Base-by-base conservation (phyloP, 2,888 invertebrate species). In the Anthoptus insignis region DNA sequence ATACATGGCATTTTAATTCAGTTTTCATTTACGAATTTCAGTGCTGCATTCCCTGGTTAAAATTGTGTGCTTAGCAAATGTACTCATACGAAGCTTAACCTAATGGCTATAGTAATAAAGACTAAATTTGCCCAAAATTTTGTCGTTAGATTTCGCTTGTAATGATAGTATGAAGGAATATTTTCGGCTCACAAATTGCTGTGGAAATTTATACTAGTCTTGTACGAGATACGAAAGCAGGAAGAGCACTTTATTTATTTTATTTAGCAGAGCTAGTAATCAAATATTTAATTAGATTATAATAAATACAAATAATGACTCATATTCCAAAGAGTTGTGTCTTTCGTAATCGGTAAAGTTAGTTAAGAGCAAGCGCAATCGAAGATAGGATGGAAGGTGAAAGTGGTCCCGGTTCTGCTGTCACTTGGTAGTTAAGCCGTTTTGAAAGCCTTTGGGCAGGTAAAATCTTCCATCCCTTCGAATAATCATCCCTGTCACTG, bases 1-100 rank as follows among this genome's bases (percentile, higher is more conserved):
- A 50, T 63, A 63, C 63, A 63, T 63, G 56, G 29, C 19, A 50
- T 64, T 64, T 57, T 64, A 64, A 64, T 64, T 64, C 42, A 57
- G 50, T 64, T 64, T 63, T 52, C 56, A 42, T 64, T 64, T 64
- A 64, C 50, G 50, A 64, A 42, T 57, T 57, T 50, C 57, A 42
- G 32, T 22, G 50, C 32, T 19, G 32, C 57, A 37, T 64, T 21
- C 21, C 29, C 49, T 27, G 50, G 56, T 57, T 64, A 64, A 22
- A 56, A 50, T 39, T 56, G 63, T 63, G 56, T 42, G 49, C 49
- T 56, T 29, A 56, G 34, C n/a, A 22, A 53, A n/a, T 37, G 19
- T 54, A 54, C 54, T 45, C 27, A 9, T 24, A 13, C 27, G 16
- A 49, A 50, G 50, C 50, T 50, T 57, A 57, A 37, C 57, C 57